Evolutionary conservation across 2,888 invertebrate species (phyloP), one percentile per base, ranked within the genome.

Genomic region (Hirudinaria manillensis): DNA sequence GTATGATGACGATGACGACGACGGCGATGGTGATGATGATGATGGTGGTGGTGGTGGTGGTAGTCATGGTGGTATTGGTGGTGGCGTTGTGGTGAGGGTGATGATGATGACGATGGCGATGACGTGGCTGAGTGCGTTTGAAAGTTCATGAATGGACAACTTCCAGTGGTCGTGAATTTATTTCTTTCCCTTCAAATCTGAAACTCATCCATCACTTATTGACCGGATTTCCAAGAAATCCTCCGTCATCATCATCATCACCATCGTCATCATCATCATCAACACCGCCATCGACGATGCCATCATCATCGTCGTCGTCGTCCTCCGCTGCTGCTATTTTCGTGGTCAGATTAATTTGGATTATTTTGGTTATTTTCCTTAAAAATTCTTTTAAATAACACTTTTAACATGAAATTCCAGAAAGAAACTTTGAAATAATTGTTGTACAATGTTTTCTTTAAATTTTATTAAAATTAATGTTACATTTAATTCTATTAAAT

Each of bases 261-360:
- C 34, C 73, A 73, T 65, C 73, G 61, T 65, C 73, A 73, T 73
- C 73, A 65, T 65, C 73, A 65, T 73, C 73, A 65, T 65, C 73
- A 73, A 16, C 73, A 66, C 34, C 73, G 61, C 61, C 73, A n/a
- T 65, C 73, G 61, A 65, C 73, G 61, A 32, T 65, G 61, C 61
- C 73, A 73, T 65, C 66, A 65, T 73, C 66, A 51, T 71, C 71
- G 38, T 71, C 71, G 38, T 71, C 71, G 45, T 71, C 72, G 61
- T 71, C 71, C 68, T 19, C 1, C 13, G 10, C 61, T 19, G 21
- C 24, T 24, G 27, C 3, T 13, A 27, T 29, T n/a, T 6, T 27
- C 61, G 36, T 68, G n/a, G 29, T 68, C 65, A 1, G 10, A 45
- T 10, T 45, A 45, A 45, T 45, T 45, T 45, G 3, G 45, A 3